phyloP scores from a whole-genome alignment of 2,888 invertebrate genomes.

The Leucophora obtusa region DNA sequence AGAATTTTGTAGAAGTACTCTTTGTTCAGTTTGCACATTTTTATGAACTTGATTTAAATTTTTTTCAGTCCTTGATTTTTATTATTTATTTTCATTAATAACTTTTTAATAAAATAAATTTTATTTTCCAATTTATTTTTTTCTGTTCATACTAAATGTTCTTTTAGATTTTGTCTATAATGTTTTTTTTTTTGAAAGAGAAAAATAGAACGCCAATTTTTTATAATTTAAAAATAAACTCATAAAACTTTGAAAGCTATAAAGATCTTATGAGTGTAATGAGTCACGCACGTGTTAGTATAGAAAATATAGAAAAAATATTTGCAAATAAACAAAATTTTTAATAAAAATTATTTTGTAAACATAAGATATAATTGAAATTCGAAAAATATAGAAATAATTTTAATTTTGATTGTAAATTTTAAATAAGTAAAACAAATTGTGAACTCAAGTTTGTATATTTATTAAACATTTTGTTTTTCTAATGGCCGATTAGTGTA shows the following conservation, averaged over 20 bases:
- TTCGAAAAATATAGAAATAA: background rate
- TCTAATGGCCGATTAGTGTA: too few relatives aligned
- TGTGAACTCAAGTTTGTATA: too few relatives aligned
- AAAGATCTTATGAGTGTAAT: background rate
- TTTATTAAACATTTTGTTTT: too few relatives aligned
- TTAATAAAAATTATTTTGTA: background rate
- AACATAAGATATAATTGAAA: background rate
- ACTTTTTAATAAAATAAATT: background rate
- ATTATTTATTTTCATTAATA: background rate
- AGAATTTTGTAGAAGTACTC: too few relatives aligned
- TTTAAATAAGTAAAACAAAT: background rate
- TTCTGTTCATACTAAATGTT: background rate
- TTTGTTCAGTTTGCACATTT: background rate
- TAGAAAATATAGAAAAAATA: background rate
- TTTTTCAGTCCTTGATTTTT: background rate
- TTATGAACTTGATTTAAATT: conserved; percentile 14
- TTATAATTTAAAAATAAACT: conserved; percentile 9
- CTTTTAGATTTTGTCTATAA: too few relatives aligned
- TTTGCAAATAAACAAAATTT: background rate
- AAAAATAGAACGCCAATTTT: conserved; percentile 12
- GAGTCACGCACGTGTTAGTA: background rate
- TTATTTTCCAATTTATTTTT: background rate
- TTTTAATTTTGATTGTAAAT: background rate
- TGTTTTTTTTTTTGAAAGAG: background rate
- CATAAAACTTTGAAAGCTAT: background rate